A percentile compares a stretch with the other conserved stretches of the same genome.
These are phyloP conservation scores for Dasyornis broadbenti DNA, from an alignment of 2,113 vertebrate genomes.

Conservation along the genomic window DNA sequence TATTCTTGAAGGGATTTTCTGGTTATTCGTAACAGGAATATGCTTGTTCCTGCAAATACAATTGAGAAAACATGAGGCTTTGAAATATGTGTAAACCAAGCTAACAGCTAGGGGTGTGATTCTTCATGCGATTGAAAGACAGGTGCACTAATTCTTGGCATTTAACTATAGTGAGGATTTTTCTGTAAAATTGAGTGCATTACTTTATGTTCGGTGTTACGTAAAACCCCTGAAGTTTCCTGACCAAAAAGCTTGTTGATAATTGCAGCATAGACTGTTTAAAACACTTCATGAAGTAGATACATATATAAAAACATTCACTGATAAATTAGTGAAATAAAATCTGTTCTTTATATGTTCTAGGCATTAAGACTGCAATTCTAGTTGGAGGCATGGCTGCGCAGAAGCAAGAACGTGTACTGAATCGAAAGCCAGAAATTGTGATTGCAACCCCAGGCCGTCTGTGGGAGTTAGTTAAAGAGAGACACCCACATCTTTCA, in stretches of 20 bases:
- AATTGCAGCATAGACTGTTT: background rate
- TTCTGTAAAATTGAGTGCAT: background rate
- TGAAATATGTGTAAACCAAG: background rate
- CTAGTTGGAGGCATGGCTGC: constrained; percentile 93
- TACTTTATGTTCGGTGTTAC: background rate
- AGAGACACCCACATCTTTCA: constrained; percentile 85
- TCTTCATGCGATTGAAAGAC: background rate
- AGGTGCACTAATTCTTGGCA: background rate
- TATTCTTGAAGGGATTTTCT: background rate
- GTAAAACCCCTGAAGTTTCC: background rate
- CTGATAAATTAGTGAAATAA: background rate
- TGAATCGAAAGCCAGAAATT: constrained; percentile 88
- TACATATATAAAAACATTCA: background rate
- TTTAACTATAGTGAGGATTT: background rate
- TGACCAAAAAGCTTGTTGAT: background rate
- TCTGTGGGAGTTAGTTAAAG: constrained; percentile 91
- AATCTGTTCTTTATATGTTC: background rate
- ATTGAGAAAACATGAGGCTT: background rate
- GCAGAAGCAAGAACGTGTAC: constrained; percentile 87
- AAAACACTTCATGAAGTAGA: background rate
- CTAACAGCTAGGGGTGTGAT: background rate
- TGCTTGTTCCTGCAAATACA: background rate
- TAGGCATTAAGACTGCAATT: constrained; percentile 88
- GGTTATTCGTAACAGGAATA: background rate
- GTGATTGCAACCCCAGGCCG: constrained; percentile 93